phyloP scores from a whole-genome alignment of 2,797 vertebrate species.

The Sebastes elongatus region DNA sequence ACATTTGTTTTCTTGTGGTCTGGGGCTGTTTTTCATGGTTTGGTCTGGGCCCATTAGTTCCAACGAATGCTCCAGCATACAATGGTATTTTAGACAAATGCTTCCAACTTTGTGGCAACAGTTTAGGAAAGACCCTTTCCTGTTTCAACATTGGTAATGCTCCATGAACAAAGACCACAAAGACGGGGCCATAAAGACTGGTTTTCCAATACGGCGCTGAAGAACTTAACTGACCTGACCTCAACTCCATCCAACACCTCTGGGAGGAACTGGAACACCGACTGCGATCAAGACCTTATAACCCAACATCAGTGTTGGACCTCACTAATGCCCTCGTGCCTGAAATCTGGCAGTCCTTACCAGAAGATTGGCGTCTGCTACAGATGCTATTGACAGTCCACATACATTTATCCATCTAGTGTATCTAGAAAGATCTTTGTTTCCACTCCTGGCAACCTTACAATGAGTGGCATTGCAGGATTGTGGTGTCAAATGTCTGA shows the following conservation, averaged over 20 bases:
- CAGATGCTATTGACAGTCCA: too few relatives aligned
- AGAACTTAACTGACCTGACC: neutral
- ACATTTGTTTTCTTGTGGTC: neutral
- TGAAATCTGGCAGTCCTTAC: too few relatives aligned
- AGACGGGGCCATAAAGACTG: neutral
- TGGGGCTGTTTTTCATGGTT: neutral
- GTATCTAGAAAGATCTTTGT: too few relatives aligned
- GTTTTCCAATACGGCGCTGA: neutral
- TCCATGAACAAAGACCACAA: neutral
- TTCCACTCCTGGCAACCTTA: too few relatives aligned
- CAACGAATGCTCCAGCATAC: neutral
- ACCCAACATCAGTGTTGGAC: too few relatives aligned
- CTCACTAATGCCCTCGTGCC: too few relatives aligned
- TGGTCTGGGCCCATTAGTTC: neutral
- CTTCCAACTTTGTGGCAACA: neutral
- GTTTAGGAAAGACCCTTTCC: neutral
- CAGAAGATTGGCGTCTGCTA: too few relatives aligned
- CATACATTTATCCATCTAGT: accelerated
- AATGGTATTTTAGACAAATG: neutral
- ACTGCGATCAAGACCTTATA: neutral
- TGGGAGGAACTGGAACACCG: neutral
- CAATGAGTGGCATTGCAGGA: accelerated
- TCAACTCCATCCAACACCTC: neutral
- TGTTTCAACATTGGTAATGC: neutral
- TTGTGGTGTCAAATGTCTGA: too few relatives aligned